These are phyloP conservation scores for Pampusana beccarii DNA, from an alignment of 2,113 vertebrate species.

Conservation along the genomic window DNA sequence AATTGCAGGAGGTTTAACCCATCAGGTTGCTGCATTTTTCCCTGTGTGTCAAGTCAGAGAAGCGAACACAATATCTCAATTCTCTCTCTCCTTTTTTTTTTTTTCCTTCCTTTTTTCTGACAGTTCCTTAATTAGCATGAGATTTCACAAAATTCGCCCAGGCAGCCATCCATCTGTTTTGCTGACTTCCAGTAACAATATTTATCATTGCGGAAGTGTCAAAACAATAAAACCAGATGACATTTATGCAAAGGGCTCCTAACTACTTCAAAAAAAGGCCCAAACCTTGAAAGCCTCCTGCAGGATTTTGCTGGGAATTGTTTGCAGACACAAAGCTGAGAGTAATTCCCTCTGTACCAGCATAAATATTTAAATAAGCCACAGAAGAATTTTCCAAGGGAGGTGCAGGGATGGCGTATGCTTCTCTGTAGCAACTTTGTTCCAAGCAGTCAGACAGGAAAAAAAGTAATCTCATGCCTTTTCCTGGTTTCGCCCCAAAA, in stretches of 20 bases:
- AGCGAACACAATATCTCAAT: background rate
- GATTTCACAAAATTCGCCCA: constrained; percentile 52
- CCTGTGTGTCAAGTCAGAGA: background rate
- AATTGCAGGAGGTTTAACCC: background rate
- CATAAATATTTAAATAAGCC: constrained; percentile 31
- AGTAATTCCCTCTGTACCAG: constrained; percentile 15
- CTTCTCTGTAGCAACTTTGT: background rate
- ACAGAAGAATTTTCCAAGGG: background rate
- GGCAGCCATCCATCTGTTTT: constrained; percentile 69
- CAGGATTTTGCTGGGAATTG: background rate
- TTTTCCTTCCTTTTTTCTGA: background rate
- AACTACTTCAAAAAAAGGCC: constrained; percentile 42
- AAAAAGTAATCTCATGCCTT: background rate
- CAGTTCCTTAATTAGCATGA: constrained; percentile 67
- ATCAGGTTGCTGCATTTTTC: background rate
- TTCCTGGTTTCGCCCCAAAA: background rate
- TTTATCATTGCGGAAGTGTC: constrained; percentile 65
- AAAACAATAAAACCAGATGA: constrained; percentile 68
- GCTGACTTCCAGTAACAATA: constrained; percentile 64
- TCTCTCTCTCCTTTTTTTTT: background rate
- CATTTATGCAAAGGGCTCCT: constrained; percentile 53
- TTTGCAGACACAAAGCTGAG: constrained; percentile 40
- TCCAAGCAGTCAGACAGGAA: background rate
- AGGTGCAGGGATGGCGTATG: background rate
- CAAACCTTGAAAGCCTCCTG: constrained; percentile 42